Percentiles rank a stretch among this genome's conserved stretches.
phyloP scores from a whole-genome alignment of 2,797 vertebrate species.

The Tangara arthus region DNA sequence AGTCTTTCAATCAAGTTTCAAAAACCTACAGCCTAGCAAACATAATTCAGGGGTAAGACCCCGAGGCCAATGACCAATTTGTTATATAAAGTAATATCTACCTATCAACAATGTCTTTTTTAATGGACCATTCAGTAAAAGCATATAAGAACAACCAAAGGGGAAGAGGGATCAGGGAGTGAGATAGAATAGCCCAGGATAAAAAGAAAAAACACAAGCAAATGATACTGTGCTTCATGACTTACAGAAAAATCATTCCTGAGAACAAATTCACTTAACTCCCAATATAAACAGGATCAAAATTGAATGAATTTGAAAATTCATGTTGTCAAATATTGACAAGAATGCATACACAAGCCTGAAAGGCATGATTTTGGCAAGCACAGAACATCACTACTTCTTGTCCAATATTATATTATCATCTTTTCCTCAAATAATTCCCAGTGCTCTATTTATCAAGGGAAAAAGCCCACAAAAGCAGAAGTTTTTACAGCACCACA shows the following conservation, averaged over 20 bases:
- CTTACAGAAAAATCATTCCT: neutral
- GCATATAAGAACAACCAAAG: neutral
- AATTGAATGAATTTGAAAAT: neutral
- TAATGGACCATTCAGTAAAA: neutral
- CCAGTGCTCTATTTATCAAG: neutral
- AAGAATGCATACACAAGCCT: neutral
- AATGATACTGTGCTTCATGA: neutral
- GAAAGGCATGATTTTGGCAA: neutral
- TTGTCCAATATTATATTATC: neutral
- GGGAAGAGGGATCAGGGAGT: too few species aligned
- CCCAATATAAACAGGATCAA: neutral
- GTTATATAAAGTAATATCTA: slow-evolving; percentile 1
- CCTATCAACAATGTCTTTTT: neutral
- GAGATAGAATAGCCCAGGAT: neutral
- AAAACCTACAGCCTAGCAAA: neutral
- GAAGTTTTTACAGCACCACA: neutral
- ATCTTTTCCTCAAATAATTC: neutral
- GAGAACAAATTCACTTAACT: neutral
- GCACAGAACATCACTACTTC: neutral
- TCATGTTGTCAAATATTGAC: neutral
- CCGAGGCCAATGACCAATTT: neutral
- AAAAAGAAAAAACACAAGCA: neutral
- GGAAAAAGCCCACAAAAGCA: neutral
- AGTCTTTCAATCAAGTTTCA: slow-evolving; percentile 30
- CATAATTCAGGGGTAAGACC: neutral